Evolutionary conservation across 2,888 invertebrate species (phyloP).

Genomic region (Linnaemya tessellans): DNA sequence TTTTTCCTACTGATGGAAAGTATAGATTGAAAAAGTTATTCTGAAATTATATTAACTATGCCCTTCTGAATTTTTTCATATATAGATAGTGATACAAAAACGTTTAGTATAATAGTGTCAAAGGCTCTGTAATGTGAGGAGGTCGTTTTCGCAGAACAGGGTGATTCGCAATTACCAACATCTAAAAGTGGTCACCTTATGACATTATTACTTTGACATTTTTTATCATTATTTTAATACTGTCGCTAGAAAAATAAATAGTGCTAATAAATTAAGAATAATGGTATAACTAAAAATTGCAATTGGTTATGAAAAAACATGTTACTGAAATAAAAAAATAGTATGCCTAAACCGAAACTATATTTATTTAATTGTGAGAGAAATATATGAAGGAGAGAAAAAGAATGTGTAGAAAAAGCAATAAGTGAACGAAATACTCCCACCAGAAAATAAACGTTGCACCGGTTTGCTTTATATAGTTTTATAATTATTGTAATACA

Average conservation of each 20-base stretch:
- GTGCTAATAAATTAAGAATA: conserved; percentile 24
- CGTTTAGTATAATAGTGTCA: neutral
- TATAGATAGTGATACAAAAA: too few relatives aligned
- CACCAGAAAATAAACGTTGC: conserved; percentile 43
- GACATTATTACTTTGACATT: conserved; percentile 24
- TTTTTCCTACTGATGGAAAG: too few relatives aligned
- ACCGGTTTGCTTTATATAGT: neutral
- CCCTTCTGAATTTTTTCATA: neutral
- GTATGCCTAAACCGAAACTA: conserved; percentile 12
- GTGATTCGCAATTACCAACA: neutral
- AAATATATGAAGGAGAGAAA: neutral
- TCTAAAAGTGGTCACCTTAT: conserved; percentile 18
- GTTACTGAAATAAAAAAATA: neutral
- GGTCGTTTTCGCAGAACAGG: conserved; percentile 15
- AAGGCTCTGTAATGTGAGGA: neutral
- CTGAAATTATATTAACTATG: too few relatives aligned
- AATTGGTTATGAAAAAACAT: conserved; percentile 44
- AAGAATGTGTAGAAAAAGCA: conserved; percentile 37
- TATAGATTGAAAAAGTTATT: too few relatives aligned
- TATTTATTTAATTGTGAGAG: neutral
- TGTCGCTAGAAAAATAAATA: conserved; percentile 6
- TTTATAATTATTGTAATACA: neutral
- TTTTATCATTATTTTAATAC: conserved; percentile 9
- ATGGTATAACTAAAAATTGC: conserved; percentile 25
- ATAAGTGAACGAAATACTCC: conserved; percentile 63